phyloP scores from a whole-genome alignment of 2,888 invertebrate genomes.

The Cenopis cana region DNA sequence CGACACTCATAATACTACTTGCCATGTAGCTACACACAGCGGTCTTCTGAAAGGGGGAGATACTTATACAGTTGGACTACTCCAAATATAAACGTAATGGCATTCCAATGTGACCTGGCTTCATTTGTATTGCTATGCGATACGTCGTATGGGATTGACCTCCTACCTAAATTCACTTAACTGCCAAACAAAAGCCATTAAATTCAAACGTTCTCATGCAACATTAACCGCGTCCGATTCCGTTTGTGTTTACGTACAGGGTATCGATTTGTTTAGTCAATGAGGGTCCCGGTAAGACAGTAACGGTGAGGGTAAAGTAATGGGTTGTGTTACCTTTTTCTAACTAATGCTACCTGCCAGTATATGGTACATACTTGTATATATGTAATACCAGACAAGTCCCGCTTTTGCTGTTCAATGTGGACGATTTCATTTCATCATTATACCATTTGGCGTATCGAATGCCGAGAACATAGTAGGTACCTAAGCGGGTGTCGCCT shows the following conservation, averaged over 20 bases:
- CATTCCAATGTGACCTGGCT: not conserved
- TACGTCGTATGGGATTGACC: not conserved
- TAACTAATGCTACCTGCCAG: not conserved
- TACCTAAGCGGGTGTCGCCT: too few species aligned
- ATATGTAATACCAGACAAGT: not conserved
- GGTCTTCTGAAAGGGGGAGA: not conserved
- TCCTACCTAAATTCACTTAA: constrained; percentile 43
- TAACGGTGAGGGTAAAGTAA: constrained; percentile 23
- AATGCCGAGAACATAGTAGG: not conserved
- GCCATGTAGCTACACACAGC: too few species aligned
- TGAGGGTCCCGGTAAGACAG: constrained; percentile 24
- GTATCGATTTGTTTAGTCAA: constrained; percentile 35
- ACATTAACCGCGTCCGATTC: constrained; percentile 57
- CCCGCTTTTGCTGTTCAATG: not conserved
- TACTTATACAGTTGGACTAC: not conserved
- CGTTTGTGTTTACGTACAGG: constrained; percentile 40
- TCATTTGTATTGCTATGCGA: not conserved
- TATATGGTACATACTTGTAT: too few species aligned
- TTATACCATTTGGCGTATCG: not conserved
- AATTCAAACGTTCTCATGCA: constrained; percentile 61
- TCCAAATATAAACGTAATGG: not conserved
- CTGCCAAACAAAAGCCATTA: constrained; percentile 55
- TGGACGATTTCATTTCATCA: not conserved
- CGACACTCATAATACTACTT: too few species aligned
- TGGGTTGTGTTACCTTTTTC: constrained; percentile 22